phyloP scores from a whole-genome alignment of 2,113 vertebrate genomes.

The Pachycephala philippinensis region DNA sequence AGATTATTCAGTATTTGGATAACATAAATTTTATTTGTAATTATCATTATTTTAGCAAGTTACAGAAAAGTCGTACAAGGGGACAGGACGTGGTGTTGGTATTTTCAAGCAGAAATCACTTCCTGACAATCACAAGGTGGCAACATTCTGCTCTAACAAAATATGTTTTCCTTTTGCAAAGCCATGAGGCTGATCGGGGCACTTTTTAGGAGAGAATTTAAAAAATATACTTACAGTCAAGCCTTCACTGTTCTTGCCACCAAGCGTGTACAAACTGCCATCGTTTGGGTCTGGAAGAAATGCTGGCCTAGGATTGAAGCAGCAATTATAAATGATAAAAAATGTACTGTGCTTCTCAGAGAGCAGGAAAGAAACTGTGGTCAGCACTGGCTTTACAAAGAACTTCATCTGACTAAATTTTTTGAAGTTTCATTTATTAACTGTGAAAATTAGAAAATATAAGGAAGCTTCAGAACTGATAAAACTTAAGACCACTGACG shows the following conservation, averaged over 20 bases:
- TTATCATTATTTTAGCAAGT: neutral
- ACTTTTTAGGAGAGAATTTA: neutral
- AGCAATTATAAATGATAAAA: neutral
- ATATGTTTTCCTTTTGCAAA: neutral
- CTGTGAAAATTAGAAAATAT: neutral
- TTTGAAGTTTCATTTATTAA: neutral
- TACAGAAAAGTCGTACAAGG: neutral
- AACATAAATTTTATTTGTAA: neutral
- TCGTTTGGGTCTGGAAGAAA: conserved; percentile 97
- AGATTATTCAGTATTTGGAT: neutral
- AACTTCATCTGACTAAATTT: neutral
- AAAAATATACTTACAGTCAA: conserved; percentile 83
- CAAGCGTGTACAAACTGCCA: conserved; percentile 93
- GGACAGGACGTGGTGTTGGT: neutral
- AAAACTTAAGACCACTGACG: neutral
- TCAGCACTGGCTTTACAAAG: neutral
- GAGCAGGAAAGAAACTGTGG: neutral
- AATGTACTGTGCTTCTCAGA: neutral
- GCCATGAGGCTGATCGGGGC: neutral
- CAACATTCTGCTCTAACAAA: neutral
- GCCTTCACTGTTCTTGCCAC: conserved; percentile 93
- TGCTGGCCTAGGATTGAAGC: conserved; percentile 81
- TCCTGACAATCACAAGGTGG: neutral
- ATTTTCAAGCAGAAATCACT: neutral
- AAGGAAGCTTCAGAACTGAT: neutral